Conservation (phyloP, 2,797 vertebrate species). For the Onychomys leucogaster region DNA sequence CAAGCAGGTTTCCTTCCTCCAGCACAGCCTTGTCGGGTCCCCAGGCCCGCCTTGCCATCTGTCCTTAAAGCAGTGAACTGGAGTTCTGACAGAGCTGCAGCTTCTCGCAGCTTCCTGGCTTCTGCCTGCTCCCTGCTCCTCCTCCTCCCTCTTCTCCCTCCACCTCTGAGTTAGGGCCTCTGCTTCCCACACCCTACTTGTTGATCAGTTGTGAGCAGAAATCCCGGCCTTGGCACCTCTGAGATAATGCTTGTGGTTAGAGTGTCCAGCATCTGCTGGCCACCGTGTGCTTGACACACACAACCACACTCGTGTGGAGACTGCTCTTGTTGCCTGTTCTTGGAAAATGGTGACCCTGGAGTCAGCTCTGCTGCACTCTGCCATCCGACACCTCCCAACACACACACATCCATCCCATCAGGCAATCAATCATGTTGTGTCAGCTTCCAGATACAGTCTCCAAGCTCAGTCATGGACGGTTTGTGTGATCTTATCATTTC, state of each 20-base stretch:
- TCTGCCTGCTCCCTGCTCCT: background rate
- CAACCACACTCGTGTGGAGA: background rate
- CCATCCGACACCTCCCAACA: rapidly evolving
- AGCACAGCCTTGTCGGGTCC: background rate
- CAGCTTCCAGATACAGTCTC: background rate
- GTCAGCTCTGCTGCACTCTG: background rate
- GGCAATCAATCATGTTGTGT: background rate
- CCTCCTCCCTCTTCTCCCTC: background rate
- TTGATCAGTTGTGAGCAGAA: background rate
- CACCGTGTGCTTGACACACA: background rate
- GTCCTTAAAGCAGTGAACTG: background rate
- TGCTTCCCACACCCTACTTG: background rate
- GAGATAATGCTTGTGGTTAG: rapidly evolving
- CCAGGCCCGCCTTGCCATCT: background rate
- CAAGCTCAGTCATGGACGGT: background rate
- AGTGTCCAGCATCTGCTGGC: background rate
- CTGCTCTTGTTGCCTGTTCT: background rate
- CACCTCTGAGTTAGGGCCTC: background rate
- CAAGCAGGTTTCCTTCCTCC: background rate
- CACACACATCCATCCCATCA: too few species aligned
- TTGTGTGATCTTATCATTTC: background rate
- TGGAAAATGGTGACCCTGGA: background rate
- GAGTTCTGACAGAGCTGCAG: background rate
- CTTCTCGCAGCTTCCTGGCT: background rate
- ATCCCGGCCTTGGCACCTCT: background rate